Conservation (phyloP, 2,797 vertebrate genomes). For the Tragopan temminckii region DNA sequence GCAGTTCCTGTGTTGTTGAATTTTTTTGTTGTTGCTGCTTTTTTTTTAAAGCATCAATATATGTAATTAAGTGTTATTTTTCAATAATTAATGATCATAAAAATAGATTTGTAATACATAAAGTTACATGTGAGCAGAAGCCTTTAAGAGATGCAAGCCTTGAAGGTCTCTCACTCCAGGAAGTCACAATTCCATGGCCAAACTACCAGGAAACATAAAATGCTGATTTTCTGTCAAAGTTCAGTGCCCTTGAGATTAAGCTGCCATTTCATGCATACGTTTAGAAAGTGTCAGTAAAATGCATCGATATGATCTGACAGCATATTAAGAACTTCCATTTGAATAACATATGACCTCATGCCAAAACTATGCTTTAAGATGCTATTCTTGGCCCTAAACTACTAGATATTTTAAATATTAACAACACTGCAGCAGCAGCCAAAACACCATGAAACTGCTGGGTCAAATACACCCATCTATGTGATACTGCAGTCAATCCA, state of each 20-base stretch:
- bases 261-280: constrained; percentile 37
- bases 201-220: constrained; percentile 51
- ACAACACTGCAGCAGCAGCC: neutral
- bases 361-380: constrained; percentile 1
- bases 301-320: constrained; percentile 15
- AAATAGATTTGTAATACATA: neutral
- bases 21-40: neutral
- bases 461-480: neutral
- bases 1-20: neutral
- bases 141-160: neutral
- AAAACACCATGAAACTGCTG: neutral
- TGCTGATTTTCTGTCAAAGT: constrained; percentile 17
- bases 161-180: neutral
- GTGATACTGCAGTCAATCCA: neutral
- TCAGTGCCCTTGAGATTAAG: constrained; percentile 49
- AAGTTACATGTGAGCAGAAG: neutral
- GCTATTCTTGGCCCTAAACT: neutral
- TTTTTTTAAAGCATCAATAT: neutral
- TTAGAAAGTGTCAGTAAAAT: constrained; percentile 58
- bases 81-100: neutral
- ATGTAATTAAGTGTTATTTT: neutral
- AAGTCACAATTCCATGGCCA: neutral
- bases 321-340: neutral
- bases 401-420: neutral
- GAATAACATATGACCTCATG: neutral